Evolutionary conservation across 1,140 invertebrate genomes (phyloP), one percentile per base, ranked within the genome.

Genomic region (Ips nitidus): DNA sequence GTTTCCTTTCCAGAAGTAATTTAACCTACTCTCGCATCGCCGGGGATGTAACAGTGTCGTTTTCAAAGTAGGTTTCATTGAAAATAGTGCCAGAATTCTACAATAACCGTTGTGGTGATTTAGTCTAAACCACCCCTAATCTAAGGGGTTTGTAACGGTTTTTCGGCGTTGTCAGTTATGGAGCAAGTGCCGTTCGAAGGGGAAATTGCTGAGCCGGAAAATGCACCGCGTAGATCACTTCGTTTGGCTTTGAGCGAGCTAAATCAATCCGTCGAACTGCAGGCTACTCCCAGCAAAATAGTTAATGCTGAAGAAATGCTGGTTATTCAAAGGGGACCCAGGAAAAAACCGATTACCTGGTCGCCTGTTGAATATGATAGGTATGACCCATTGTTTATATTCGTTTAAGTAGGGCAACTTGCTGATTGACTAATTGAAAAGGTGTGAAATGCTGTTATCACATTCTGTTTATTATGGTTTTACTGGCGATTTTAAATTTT

Each of bases 271-370:
- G 5, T 50, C 37, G 8, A 2, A 55, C 41, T 41, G 43, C 40
- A 60, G 8, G 47, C 42, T 42, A 75, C 72, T 39, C 75, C 75
- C 5, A 75, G 73, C 52, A 79, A 78, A 73, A 72, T 63, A 5
- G 59, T 71, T 3, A 79, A 74, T 52, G 73, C 76, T 2, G 79
- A 80, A 65, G 79, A 80, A 72, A 60, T 77, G 69, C 62, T 80
- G 4, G 77, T 80, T 43, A 71, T 78, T 41, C 79, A 79, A 55
- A 73, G 79, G 63, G 79, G 79, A 5, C 75, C 76, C 3, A 66
- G 79, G 37, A 69, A 67, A 38, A 78, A 77, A 50, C 79, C 79
- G 2, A 67, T 78, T 6, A 78, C 76, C 43, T 80, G 79, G 79
- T 80, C 79, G 43, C 79, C 79, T 42, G 73, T 78, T 40, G 78